phyloP scores from a whole-genome alignment of 1,140 invertebrate genomes.

The Drosophila repleta region DNA sequence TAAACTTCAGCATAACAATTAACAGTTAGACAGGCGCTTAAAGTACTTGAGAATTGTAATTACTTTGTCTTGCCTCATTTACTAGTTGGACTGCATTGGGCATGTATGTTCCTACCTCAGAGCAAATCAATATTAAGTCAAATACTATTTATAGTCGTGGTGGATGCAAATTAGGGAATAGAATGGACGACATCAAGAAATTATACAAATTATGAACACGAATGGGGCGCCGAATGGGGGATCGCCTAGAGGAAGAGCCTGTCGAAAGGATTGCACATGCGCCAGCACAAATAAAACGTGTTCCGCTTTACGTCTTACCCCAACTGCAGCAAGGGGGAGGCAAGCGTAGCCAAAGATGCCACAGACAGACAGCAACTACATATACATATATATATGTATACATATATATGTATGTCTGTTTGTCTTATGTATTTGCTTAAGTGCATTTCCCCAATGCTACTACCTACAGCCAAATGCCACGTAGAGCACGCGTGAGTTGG shows the following conservation, averaged over 20 bases:
- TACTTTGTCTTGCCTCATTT: not conserved
- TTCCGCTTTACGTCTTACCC: slow-evolving; percentile 21
- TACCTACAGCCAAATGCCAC: slow-evolving; percentile 59
- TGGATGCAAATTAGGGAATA: slow-evolving; percentile 15
- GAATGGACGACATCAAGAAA: slow-evolving; percentile 42
- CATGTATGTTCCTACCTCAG: too few species aligned
- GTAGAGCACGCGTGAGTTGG: slow-evolving; percentile 70
- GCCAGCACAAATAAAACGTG: slow-evolving; percentile 45
- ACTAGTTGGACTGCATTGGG: too few species aligned
- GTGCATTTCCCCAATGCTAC: slow-evolving; percentile 30
- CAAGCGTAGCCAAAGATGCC: slow-evolving; percentile 17
- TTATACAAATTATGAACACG: slow-evolving; percentile 44
- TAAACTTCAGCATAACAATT: slow-evolving; percentile 2
- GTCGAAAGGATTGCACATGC: slow-evolving; percentile 68
- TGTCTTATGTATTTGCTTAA: slow-evolving; percentile 32
- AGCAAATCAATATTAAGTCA: slow-evolving; percentile 3
- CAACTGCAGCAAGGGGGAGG: not conserved
- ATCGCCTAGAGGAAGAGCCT: slow-evolving; percentile 23
- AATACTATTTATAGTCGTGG: slow-evolving; percentile 28
- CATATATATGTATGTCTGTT: slow-evolving; percentile 1
- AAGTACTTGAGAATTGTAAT: not conserved
- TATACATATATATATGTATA: not conserved
- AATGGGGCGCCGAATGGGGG: not conserved
- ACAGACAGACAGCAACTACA: slow-evolving; percentile 14
- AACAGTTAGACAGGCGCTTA: not conserved